A percentile compares a stretch with the other conserved stretches of the same genome.
Conservation (phyloP, 1,140 invertebrate species). For the Thaumatotibia leucotreta region DNA sequence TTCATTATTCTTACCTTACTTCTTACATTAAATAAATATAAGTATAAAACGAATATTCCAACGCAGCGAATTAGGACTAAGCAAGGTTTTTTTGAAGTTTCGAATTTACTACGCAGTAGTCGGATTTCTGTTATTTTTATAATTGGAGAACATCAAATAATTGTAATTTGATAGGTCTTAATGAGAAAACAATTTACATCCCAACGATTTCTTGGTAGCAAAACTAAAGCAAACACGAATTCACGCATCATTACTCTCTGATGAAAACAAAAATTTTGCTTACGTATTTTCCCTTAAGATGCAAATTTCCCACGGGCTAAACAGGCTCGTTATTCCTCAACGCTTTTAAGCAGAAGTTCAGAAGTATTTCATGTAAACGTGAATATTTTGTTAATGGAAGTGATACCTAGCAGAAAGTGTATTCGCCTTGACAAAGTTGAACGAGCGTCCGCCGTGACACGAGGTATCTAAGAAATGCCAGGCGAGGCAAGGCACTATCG, state of each 20-base stretch:
- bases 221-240: not conserved
- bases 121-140: too few relatives aligned
- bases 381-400: not conserved
- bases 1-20: too few relatives aligned
- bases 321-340: not conserved
- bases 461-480: constrained; percentile 29
- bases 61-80: too few relatives aligned
- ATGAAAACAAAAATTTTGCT: not conserved
- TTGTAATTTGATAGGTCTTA: too few relatives aligned
- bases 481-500: constrained; percentile 31
- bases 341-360: not conserved
- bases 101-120: too few relatives aligned
- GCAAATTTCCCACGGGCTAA: not conserved
- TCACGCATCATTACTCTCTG: not conserved
- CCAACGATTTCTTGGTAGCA: not conserved
- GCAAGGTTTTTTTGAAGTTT: too few relatives aligned
- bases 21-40: too few relatives aligned
- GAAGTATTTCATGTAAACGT: not conserved
- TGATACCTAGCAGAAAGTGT: not conserved
- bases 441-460: not conserved
- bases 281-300: not conserved
- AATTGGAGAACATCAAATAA: too few relatives aligned
- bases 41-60: too few relatives aligned
- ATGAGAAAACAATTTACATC: too few relatives aligned
- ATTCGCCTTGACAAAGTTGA: constrained; percentile 1